Evolutionary conservation across 37 sponge, comb jelly and placozoan genomes (phyloP), one percentile per base, ranked within the genome.

Genomic region (Diacarnus erythraeanus): DNA sequence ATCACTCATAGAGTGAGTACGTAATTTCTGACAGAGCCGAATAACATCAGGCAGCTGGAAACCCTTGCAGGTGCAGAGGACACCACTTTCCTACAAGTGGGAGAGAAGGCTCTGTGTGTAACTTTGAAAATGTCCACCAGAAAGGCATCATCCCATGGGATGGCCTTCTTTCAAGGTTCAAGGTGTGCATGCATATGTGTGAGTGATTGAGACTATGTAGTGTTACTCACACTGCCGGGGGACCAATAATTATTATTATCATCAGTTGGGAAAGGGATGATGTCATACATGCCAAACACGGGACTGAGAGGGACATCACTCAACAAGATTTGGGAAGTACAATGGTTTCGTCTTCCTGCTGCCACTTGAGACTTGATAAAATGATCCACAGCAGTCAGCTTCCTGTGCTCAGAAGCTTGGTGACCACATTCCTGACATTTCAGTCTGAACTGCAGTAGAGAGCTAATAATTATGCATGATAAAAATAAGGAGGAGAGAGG

Each of bases 31-130:
- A 42, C 64, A 72, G 64, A 85, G 61, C 4, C 63, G 59, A 26
- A 71, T 41, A 33, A 85, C 18, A 43, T 44, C 71, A 12, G 40
- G 3, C 0, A 63, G 22, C 42, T 85, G 60, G 64, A 85, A 85
- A 2, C 85, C 85, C 41, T 29, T 85, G 47, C 85, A 85, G 18
- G 73, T 61, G 54, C 85, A 85, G 39, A 21, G 72, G 30, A 78
- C 73, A 38, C 72, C 37, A 29, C 29, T 38, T 12, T 71, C 85
- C 78, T 85, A n/a, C n/a, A n/a, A n/a, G n/a, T n/a, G n/a, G n/a
- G n/a, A n/a, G n/a, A n/a, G n/a, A n/a, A n/a, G n/a, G n/a, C n/a
- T n/a, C n/a, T n/a, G n/a, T n/a, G n/a, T n/a, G n/a, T n/a, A n/a
- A n/a, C n/a, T n/a, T n/a, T n/a, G n/a, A n/a, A n/a, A n/a, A n/a